These are phyloP conservation scores for Emmelina monodactyla DNA, from an alignment of 2,888 invertebrate genomes.

Conservation along the genomic window DNA sequence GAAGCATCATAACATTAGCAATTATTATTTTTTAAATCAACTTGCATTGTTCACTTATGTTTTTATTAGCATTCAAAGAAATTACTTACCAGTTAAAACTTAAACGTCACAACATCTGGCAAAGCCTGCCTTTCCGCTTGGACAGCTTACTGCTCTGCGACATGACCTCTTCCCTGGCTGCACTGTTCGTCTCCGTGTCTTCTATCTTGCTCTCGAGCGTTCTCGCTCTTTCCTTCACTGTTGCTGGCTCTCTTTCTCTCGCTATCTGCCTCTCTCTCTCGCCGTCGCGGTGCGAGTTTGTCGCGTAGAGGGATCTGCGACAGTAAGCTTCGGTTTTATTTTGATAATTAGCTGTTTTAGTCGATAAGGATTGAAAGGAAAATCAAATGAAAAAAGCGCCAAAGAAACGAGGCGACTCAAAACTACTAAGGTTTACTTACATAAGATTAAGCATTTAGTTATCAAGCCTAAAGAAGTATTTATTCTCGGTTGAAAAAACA, in stretches of 20 bases:
- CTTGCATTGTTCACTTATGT: too few relatives aligned
- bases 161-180: constrained; percentile 14
- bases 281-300: constrained; percentile 36
- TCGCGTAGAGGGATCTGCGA: constrained; percentile 60
- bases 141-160: constrained; percentile 22
- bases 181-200: constrained; percentile 20
- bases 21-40: too few relatives aligned
- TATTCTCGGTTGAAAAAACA: too few relatives aligned
- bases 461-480: too few relatives aligned
- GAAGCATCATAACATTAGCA: too few relatives aligned
- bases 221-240: constrained; percentile 21
- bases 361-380: too few relatives aligned
- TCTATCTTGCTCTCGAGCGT: too few relatives aligned
- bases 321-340: constrained; percentile 41
- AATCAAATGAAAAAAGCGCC: too few relatives aligned
- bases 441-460: too few relatives aligned
- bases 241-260: constrained; percentile 23
- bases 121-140: constrained; percentile 49
- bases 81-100: constrained; percentile 49
- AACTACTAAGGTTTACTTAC: too few relatives aligned
- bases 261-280: constrained; percentile 28
- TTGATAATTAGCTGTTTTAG: constrained; percentile 29
- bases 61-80: too few relatives aligned
- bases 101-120: constrained; percentile 64
- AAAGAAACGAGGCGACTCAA: too few relatives aligned